Evolutionary conservation across 2,113 vertebrate species (phyloP), one percentile per base, ranked within the genome.

Genomic region (Saimiri boliviensis): DNA sequence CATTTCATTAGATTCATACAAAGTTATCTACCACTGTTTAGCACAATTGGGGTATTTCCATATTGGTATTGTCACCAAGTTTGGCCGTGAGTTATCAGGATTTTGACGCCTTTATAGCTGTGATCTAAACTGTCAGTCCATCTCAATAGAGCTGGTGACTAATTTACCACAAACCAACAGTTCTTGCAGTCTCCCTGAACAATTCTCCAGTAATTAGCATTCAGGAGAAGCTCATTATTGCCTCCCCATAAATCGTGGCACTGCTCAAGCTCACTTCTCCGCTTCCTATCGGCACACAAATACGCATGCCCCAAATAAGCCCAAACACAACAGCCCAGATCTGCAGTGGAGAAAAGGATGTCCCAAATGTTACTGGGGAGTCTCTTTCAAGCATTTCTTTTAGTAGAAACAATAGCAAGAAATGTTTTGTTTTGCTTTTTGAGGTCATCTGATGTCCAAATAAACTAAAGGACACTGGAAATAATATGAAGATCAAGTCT

Each of bases 151-250:
- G 96, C 98, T 97, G 98, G 98, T 98, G 97, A 98, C 97, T 97
- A 98, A 98, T 99, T 99, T 99, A 98, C 98, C 98, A 98, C 98
- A 98, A 98, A 98, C 98, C 97, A 92, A 97, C 97, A 98, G 98
- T 98, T 98, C 98, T 98, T 81, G 97, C 96, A 83, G 98, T 98
- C 98, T 98, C 98, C 97, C 98, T 84, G 96, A 98, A 99, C 97
- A 98, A 98, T 98, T 98, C 96, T 30, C 93, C 98, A 94, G 98
- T 98, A 98, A 99, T 99, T 99, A 98, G 98, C 97, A 99, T 98
- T 99, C 98, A 94, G 96, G 70, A 98, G 98, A 96, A 98, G 99
- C 98, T 98, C 84, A 97, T 98, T 97, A 98, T 98, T 98, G 97
- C 98, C 98, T 98, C 98, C 97, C 96, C 98, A 98, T 98, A 95